Evolutionary conservation across 2,888 invertebrate genomes (phyloP).

Genomic region (Spisula solida): DNA sequence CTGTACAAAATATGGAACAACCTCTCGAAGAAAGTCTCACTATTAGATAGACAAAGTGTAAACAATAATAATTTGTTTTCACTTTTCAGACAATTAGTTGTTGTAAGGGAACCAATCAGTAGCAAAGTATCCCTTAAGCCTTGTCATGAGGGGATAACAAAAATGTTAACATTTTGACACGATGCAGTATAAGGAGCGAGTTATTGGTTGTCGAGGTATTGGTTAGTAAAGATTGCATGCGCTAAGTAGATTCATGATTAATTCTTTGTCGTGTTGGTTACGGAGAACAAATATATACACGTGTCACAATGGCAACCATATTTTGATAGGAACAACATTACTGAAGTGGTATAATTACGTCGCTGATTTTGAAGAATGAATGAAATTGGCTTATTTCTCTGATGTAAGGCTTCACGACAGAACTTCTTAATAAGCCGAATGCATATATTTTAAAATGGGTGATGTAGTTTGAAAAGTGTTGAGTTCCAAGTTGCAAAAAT

Average conservation of each 20-base stretch:
- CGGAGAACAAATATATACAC: not conserved
- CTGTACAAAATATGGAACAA: not conserved
- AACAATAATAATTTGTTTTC: not conserved
- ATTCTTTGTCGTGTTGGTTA: not conserved
- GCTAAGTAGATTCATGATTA: not conserved
- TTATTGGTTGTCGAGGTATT: not conserved
- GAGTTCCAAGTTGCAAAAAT: not conserved
- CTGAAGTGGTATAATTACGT: constrained; percentile 1
- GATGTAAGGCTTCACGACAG: not conserved
- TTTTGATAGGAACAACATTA: not conserved
- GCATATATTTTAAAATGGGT: not conserved
- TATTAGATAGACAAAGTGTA: not conserved
- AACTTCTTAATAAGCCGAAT: not conserved
- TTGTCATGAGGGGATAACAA: too few species aligned
- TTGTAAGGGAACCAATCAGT: constrained; percentile 6
- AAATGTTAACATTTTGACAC: not conserved
- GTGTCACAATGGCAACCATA: not conserved
- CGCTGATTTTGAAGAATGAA: not conserved
- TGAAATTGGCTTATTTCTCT: not conserved
- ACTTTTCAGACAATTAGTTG: not conserved
- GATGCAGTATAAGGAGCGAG: not conserved
- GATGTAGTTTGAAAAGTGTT: not conserved
- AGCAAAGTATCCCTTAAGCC: not conserved
- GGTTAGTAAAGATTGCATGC: constrained; percentile 16
- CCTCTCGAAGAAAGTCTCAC: not conserved